Percentiles rank a stretch among this genome's conserved stretches.
These are phyloP conservation scores for Neoaliturus tenellus DNA, from an alignment of 2,888 invertebrate genomes.

Conservation along the genomic window DNA sequence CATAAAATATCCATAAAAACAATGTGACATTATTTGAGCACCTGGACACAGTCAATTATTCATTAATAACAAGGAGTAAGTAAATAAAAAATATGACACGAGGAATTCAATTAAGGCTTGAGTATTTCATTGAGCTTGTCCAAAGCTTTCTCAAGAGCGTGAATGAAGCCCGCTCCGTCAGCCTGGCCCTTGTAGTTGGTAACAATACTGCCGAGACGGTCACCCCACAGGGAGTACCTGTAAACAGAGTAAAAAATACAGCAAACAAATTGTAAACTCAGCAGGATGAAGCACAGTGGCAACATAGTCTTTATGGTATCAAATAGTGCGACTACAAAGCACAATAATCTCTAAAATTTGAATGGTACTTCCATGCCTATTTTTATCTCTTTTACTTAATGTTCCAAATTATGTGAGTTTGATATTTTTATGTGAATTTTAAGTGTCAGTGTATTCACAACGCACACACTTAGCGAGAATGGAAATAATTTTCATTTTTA, in stretches of 20 bases:
- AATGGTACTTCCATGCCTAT: too few species aligned
- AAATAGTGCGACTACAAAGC: too few species aligned
- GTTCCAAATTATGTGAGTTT: too few species aligned
- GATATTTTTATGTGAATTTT: too few species aligned
- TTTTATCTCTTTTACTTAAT: too few species aligned
- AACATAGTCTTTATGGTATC: too few species aligned
- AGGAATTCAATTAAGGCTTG: slow-evolving; percentile 18
- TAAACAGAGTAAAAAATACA: slow-evolving; percentile 67
- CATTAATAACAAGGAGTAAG: not conserved
- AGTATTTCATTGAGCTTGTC: slow-evolving; percentile 77
- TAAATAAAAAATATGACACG: not conserved
- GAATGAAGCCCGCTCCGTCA: slow-evolving; percentile 83
- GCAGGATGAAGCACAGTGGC: too few species aligned
- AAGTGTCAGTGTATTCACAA: too few species aligned
- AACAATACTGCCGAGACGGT: slow-evolving; percentile 88
- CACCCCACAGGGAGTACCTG: slow-evolving; percentile 92
- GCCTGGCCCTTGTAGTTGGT: slow-evolving; percentile 85
- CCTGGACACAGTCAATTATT: not conserved
- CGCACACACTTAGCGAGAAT: too few species aligned
- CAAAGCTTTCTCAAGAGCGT: slow-evolving; percentile 83
- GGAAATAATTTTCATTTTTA: too few species aligned
- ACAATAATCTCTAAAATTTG: too few species aligned
- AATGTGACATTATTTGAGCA: not conserved
- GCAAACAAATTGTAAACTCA: too few species aligned
- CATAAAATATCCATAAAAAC: not conserved